These are phyloP conservation scores for Yponomeuta malinellus DNA, from an alignment of 2,888 invertebrate genomes.

Conservation along the genomic window DNA sequence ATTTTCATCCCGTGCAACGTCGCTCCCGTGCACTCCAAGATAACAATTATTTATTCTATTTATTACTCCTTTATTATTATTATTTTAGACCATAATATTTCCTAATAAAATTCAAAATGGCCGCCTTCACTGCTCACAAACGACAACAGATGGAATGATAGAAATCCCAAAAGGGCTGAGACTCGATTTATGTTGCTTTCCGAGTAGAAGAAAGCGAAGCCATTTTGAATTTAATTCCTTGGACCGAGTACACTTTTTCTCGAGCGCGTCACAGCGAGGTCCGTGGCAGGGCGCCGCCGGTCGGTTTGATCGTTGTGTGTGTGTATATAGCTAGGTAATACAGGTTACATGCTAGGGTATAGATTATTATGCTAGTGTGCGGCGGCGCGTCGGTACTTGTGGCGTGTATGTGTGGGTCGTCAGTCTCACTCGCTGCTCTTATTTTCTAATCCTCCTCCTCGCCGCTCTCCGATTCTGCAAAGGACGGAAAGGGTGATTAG, in stretches of 20 bases:
- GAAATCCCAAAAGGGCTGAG: not conserved
- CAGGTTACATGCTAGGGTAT: conserved; percentile 22
- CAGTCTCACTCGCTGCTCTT: conserved; percentile 73
- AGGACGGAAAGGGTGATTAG: not conserved
- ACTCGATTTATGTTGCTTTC: conserved; percentile 20
- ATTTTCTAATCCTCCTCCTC: conserved; percentile 73
- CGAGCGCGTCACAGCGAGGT: not conserved
- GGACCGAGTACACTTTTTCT: conserved; percentile 5
- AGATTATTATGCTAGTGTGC: conserved; percentile 25
- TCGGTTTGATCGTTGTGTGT: conserved; percentile 14
- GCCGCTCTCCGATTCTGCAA: conserved; percentile 72
- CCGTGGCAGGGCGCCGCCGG: conserved; percentile 11
- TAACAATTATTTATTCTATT: conserved; percentile 5
- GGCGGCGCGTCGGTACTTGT: conserved; percentile 26
- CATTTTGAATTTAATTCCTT: not conserved
- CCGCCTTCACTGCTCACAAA: not conserved
- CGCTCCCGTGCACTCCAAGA: not conserved
- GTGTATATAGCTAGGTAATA: conserved; percentile 19
- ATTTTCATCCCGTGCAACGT: conserved; percentile 1
- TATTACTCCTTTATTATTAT: not conserved
- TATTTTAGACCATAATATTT: not conserved
- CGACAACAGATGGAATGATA: not conserved
- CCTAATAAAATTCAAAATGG: not conserved
- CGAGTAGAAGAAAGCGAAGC: conserved; percentile 23
- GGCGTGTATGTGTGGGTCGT: conserved; percentile 32